These are phyloP conservation scores for Corythornis madagascariensis DNA, from an alignment of 2,113 vertebrate genomes.

Conservation along the genomic window DNA sequence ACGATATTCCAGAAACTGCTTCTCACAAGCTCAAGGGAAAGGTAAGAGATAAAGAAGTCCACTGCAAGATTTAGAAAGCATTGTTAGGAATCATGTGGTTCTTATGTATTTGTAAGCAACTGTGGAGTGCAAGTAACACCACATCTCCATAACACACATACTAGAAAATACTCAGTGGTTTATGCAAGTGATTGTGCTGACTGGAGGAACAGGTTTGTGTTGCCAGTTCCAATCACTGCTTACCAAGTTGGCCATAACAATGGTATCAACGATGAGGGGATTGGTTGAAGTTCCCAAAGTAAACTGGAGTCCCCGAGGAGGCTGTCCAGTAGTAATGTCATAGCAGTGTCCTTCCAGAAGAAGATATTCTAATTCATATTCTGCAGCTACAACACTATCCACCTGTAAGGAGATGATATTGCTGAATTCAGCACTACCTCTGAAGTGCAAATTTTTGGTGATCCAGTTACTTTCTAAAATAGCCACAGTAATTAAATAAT, in stretches of 20 bases:
- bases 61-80: neutral
- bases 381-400: constrained; percentile 88
- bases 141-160: accelerated
- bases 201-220: neutral
- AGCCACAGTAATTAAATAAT: neutral
- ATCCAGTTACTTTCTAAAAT: neutral
- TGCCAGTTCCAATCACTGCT: neutral
- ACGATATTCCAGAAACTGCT: neutral
- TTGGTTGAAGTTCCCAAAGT: constrained; percentile 86
- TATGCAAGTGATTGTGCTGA: neutral
- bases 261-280: constrained; percentile 92
- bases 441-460: neutral
- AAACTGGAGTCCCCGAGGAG: constrained; percentile 95
- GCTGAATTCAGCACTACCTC: neutral
- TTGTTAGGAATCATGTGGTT: neutral
- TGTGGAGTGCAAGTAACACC: neutral
- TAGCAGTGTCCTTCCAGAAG: constrained; percentile 96
- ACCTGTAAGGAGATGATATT: constrained; percentile 76
- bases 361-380: constrained; percentile 94
- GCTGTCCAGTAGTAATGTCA: constrained; percentile 96
- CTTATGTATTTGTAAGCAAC: neutral
- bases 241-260: constrained; percentile 98
- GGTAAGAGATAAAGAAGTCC: neutral
- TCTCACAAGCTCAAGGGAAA: neutral
- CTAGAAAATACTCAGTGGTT: accelerated